Evolutionary conservation across 2,113 vertebrate species (phyloP).

Genomic region (Echinops telfairi): DNA sequence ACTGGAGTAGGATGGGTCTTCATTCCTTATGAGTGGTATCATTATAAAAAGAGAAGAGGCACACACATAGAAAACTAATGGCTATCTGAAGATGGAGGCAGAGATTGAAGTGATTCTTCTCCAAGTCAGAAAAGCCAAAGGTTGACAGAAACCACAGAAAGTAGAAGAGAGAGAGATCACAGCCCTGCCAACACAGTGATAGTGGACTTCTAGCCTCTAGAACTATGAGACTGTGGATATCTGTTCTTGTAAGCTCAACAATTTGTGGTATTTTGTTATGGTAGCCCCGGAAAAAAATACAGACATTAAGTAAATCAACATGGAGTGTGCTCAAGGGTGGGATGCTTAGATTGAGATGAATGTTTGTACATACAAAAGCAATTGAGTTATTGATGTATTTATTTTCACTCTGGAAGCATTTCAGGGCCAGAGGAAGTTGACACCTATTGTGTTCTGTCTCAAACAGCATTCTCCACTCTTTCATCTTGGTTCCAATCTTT

Average conservation of each 20-base stretch:
- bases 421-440: constrained; percentile 10
- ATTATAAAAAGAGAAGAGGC: neutral
- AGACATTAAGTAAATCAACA: constrained; percentile 31
- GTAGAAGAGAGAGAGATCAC: neutral
- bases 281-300: neutral
- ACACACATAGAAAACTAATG: neutral
- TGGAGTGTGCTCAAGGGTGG: neutral
- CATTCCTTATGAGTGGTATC: neutral
- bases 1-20: neutral
- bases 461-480: too few relatives aligned
- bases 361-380: constrained; percentile 17
- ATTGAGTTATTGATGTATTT: neutral
- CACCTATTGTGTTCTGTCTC: too few relatives aligned
- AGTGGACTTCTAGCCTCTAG: neutral
- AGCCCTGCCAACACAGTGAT: neutral
- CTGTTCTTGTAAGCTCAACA: neutral
- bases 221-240: neutral
- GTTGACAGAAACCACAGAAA: neutral
- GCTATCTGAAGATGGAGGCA: neutral
- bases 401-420: constrained; percentile 12
- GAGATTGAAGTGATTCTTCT: neutral
- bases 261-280: neutral
- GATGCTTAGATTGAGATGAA: constrained; percentile 8
- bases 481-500: too few relatives aligned
- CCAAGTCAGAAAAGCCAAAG: neutral